A percentile compares a stretch with the other conserved stretches of the same genome.
Evolutionary conservation across 2,797 vertebrate species (phyloP).

Genomic region (Sebastes nivosus): DNA sequence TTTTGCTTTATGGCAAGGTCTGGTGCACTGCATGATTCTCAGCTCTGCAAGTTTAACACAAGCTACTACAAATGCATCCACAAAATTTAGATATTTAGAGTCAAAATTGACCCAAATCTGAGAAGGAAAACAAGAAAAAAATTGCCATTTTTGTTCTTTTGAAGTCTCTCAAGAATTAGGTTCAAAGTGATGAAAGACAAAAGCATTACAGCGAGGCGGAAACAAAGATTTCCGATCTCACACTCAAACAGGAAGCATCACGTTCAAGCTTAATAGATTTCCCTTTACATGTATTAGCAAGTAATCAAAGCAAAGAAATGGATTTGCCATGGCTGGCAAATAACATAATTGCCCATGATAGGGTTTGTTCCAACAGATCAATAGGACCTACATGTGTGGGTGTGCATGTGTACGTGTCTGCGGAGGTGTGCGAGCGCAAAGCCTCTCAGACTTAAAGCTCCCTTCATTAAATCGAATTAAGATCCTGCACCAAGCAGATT

Average conservation of each 20-base stretch:
- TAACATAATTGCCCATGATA: constrained; percentile 78
- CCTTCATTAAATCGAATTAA: constrained; percentile 84
- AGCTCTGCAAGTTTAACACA: constrained; percentile 6
- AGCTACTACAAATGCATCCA: not conserved
- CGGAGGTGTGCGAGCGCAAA: constrained; percentile 67
- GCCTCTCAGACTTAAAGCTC: constrained; percentile 70
- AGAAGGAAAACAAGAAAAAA: constrained; percentile 17
- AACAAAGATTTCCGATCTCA: constrained; percentile 72
- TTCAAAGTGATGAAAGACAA: constrained; percentile 57
- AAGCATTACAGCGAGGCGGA: constrained; percentile 58
- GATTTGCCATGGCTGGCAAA: constrained; percentile 76
- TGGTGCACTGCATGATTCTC: constrained; percentile 8
- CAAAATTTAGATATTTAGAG: not conserved
- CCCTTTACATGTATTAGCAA: constrained; percentile 66
- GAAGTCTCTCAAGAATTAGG: not conserved
- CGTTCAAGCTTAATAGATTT: constrained; percentile 75
- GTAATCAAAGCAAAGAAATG: constrained; percentile 76
- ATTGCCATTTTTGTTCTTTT: constrained; percentile 17
- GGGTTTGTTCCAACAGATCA: constrained; percentile 80
- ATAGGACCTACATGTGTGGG: constrained; percentile 71
- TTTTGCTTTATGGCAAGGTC: constrained; percentile 55
- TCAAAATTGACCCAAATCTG: not conserved
- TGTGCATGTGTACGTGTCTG: constrained; percentile 57
- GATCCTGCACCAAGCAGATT: constrained; percentile 81
- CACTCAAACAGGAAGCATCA: constrained; percentile 75